Evolutionary conservation across 1,140 invertebrate species (phyloP), one percentile per base, ranked within the genome.

Genomic region (Leptopilina boulardi): DNA sequence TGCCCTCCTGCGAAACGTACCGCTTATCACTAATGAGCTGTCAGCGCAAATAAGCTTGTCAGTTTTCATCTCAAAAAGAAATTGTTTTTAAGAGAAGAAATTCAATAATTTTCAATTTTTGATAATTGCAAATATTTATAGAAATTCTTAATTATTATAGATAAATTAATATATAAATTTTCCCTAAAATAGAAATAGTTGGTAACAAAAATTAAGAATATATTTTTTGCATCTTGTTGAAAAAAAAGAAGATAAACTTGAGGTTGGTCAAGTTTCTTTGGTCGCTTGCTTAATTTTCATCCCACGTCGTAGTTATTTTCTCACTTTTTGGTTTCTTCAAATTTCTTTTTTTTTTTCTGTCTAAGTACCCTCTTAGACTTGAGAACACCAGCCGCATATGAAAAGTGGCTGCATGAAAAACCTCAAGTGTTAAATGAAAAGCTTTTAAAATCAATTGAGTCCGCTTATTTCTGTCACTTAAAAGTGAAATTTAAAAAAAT

Each of bases 321-420:
- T 66, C 59, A 34, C 59, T 66, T 66, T 66, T 34, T 13, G 15
- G 34, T 38, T 38, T 38, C 34, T 8, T 38, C 34, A 38, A n/a
- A n/a, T 42, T 42, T 42, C 19, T 56, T 23, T 13, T 66, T 66
- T 66, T 66, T 66, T 66, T 66, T 30, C 59, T 66, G 59, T 66
- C 59, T 66, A 30, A 66, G 59, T 66, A 66, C 59, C 59, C 59
- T 66, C 59, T 66, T n/a, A 66, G 59, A 66, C 59, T 66, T 66
- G 59, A 66, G 59, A 66, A 66, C 9, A 38, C 34, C 56, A 66
- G 23, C 59, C 23, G n/a, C n/a, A 66, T 30, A 66, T 66, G 59
- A 30, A 66, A 66, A 66, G 59, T 66, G 26, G 59, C 26, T 66
- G 59, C 59, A 66, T 30, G 59, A 66, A 66, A 66, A 66, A 66